Evolutionary conservation across 2,888 invertebrate genomes (phyloP), one percentile per base, ranked within the genome.

Genomic region (Microlaimidae sp.): DNA sequence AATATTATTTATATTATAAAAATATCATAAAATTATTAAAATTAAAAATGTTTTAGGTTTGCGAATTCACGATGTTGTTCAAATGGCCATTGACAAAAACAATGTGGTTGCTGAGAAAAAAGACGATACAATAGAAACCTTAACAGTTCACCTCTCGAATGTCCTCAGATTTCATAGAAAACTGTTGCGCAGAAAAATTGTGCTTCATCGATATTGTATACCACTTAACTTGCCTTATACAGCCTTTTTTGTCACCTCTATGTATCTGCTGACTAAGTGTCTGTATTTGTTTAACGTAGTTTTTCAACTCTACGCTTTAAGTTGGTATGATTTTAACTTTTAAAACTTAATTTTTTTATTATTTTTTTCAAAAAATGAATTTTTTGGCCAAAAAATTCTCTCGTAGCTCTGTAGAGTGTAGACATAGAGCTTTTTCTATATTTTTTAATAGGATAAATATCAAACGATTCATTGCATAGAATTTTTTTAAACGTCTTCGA

Each of bases 81-180:
- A 48, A 13, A 2, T 57, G 45, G 55, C 52, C 3, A 45, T 40
- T 21, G 47, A 56, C 23, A 23, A 52, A 25, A 26, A 47, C 17
- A 57, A 57, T 29, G 45, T 57, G 7, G 24, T 55, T 13, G 49
- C 57, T 1, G 29, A 55, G 5, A 28, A 45, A 21, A 38, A 43
- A 19, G 23, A 56, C 26, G 23, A n/a, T 5, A 49, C 10, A 19
- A 42, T 57, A n/a, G 3, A 28, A 26, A 5, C 52, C n/a, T 29
- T 57, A 29, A 56, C 52, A n/a, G 38, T 19, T 3, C 52, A 57
- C 32, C 26, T 57, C 32, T 32, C 54, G 41, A 52, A 52, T 19
- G 56, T 48, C 5, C 52, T 56, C 13, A 21, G 49, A 2, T 56
- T 56, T 28, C 50, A 51, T 21, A 29, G 54, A 2, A 47, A 54